Percentiles rank a stretch among this genome's conserved stretches.
phyloP scores from a whole-genome alignment of 2,888 invertebrate species.

The Chrysolina americana region DNA sequence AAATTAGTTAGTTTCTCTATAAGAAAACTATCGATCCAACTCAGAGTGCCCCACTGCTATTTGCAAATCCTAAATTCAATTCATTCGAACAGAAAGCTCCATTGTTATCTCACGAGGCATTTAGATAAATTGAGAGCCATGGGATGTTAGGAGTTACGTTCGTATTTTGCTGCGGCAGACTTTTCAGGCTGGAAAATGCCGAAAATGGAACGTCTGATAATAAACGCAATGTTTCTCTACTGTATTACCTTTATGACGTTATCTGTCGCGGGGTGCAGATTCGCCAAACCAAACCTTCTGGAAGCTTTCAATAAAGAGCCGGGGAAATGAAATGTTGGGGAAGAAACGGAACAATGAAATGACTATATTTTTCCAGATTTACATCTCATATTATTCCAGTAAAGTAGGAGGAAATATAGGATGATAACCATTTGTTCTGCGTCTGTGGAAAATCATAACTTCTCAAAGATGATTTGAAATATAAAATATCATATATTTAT shows the following conservation, averaged over 20 bases:
- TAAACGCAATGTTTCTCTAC: conserved; percentile 36
- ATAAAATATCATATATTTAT: too few species aligned
- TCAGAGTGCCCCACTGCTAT: not conserved
- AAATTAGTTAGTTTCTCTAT: not conserved
- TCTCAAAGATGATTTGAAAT: too few species aligned
- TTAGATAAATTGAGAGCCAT: conserved; percentile 12
- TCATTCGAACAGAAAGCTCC: conserved; percentile 4
- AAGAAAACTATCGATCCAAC: not conserved
- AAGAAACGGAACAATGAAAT: conserved; percentile 28
- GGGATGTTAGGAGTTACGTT: conserved; percentile 19
- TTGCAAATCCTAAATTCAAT: not conserved
- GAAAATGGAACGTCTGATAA: conserved; percentile 33
- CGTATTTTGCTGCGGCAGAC: conserved; percentile 22
- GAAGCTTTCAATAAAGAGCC: conserved; percentile 20
- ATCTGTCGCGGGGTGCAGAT: conserved; percentile 29
- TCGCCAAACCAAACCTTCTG: conserved; percentile 32
- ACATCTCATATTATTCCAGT: not conserved
- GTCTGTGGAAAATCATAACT: too few species aligned
- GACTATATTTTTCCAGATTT: not conserved
- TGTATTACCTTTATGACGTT: conserved; percentile 33
- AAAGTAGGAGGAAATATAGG: not conserved
- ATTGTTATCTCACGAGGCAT: conserved; percentile 20
- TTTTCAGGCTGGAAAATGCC: conserved; percentile 20
- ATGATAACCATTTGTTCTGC: too few species aligned
- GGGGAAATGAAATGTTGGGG: conserved; percentile 20